These are phyloP conservation scores for Pampus argenteus DNA, from an alignment of 2,797 vertebrate species.

Conservation along the genomic window DNA sequence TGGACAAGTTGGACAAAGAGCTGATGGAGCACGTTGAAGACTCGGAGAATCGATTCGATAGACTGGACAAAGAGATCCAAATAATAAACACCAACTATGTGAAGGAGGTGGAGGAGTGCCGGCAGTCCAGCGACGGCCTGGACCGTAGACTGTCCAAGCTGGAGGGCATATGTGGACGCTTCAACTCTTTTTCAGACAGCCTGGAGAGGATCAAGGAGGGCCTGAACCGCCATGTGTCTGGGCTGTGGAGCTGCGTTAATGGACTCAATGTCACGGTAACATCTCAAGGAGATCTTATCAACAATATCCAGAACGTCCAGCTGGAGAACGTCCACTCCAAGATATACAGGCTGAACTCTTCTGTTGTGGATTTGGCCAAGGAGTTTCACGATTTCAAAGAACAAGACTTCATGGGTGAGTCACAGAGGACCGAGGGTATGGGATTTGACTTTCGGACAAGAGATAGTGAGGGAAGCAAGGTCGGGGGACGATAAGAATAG, in stretches of 20 bases:
- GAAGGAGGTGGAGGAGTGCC: constrained; percentile 83
- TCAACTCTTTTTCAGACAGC: constrained; percentile 87
- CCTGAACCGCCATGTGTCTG: constrained; percentile 88
- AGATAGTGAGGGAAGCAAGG: constrained; percentile 43
- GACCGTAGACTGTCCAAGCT: constrained; percentile 88
- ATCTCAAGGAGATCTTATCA: constrained; percentile 83
- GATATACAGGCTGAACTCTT: constrained; percentile 87
- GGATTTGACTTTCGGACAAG: constrained; percentile 49
- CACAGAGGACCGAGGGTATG: constrained; percentile 15
- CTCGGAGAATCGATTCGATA: constrained; percentile 81
- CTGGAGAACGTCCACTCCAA: constrained; percentile 81
- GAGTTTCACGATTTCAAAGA: constrained; percentile 83
- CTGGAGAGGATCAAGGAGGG: constrained; percentile 89
- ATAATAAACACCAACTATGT: constrained; percentile 77
- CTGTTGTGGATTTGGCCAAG: constrained; percentile 83
- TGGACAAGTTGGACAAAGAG: constrained; percentile 87
- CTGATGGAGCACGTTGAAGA: constrained; percentile 83
- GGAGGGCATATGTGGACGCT: constrained; percentile 88
- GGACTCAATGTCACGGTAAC: constrained; percentile 87
- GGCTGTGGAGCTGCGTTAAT: constrained; percentile 90
- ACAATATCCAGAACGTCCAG: constrained; percentile 86
- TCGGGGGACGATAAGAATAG: constrained; percentile 45
- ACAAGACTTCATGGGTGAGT: constrained; percentile 82
- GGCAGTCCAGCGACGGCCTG: constrained; percentile 82
- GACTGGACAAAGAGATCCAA: constrained; percentile 81